These are phyloP conservation scores for Sinopyrophorus schimmeli DNA, from an alignment of 2,888 invertebrate species.

Conservation along the genomic window DNA sequence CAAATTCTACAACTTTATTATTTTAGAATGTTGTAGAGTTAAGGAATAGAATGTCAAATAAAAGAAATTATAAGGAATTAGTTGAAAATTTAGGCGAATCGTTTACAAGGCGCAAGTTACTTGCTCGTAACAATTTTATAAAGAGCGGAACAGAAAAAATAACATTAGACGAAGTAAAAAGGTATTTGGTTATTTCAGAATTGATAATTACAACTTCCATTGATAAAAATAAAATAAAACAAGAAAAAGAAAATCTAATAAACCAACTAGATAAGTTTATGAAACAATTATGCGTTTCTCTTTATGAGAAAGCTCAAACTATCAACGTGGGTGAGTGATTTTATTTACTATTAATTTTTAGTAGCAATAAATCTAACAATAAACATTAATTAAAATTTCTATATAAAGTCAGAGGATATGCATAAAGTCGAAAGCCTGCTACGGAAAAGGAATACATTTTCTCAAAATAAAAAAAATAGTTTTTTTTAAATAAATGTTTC, in stretches of 20 bases:
- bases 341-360: not conserved
- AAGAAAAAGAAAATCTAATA: conserved; percentile 17
- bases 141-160: conserved; percentile 14
- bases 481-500: too few relatives aligned
- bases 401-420: too few relatives aligned
- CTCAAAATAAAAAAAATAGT: too few relatives aligned
- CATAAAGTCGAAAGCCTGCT: too few relatives aligned
- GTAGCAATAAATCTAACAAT: not conserved
- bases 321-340: conserved; percentile 20
- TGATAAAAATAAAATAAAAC: conserved; percentile 12
- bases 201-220: conserved; percentile 23
- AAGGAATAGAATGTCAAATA: conserved; percentile 16
- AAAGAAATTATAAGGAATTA: conserved; percentile 1
- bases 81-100: not conserved
- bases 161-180: conserved; percentile 23
- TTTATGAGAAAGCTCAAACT: conserved; percentile 18
- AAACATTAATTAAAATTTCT: too few relatives aligned
- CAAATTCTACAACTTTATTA: not conserved
- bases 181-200: conserved; percentile 21
- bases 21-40: conserved; percentile 21
- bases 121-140: not conserved
- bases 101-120: not conserved
- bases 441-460: too few relatives aligned
- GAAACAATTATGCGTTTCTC: conserved; percentile 10
- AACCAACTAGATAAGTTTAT: conserved; percentile 26